Conservation (phyloP, 2,797 vertebrate species). For the Notamacropus eugenii region DNA sequence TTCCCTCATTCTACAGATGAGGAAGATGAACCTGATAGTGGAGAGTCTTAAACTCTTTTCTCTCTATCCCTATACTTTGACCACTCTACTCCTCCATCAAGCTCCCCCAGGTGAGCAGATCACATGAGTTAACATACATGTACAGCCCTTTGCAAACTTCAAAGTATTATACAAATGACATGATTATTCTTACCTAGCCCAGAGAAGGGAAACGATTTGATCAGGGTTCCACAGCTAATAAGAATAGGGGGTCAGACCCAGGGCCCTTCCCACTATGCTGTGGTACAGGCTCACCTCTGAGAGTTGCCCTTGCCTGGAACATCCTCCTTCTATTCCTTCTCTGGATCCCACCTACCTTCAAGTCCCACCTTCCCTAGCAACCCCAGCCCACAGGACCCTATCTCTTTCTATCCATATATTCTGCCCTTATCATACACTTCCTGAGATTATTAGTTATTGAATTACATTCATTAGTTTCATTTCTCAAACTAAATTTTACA, state of each 20-base stretch:
- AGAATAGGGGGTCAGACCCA: not conserved
- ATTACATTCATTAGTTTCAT: not conserved
- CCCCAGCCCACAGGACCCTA: not conserved
- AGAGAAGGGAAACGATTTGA: not conserved
- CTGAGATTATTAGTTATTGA: not conserved
- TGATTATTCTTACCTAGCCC: not conserved
- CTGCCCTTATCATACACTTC: not conserved
- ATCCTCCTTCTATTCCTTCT: not conserved
- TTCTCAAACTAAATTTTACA: not conserved
- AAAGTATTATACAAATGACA: not conserved
- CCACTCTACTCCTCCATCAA: not conserved
- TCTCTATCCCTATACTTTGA: not conserved
- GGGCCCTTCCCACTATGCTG: not conserved
- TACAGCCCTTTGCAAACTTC: not conserved
- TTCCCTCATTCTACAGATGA: not conserved
- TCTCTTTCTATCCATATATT: not conserved
- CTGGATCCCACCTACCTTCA: not conserved
- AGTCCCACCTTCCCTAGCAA: not conserved
- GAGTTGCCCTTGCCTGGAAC: not conserved
- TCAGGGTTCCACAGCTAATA: not conserved
- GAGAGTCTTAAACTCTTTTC: not conserved
- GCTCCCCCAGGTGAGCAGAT: not conserved
- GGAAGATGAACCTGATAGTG: not conserved
- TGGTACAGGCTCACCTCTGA: not conserved
- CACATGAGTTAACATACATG: not conserved